Percentiles rank a stretch among this genome's conserved stretches.
phyloP scores from a whole-genome alignment of 2,888 invertebrate species.

The Cephus pulcher region DNA sequence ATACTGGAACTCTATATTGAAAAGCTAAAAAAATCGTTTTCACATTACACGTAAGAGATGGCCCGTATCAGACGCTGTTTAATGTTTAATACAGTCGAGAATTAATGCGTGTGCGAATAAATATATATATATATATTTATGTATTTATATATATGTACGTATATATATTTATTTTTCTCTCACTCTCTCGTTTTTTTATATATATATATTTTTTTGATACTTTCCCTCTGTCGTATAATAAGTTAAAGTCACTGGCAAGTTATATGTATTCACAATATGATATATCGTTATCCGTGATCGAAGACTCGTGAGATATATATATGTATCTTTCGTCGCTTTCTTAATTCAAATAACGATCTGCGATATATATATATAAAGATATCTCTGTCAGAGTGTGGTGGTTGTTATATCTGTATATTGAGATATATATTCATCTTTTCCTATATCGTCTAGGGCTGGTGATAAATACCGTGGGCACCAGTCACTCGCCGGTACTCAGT shows the following conservation, averaged over 20 bases:
- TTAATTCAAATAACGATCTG: slow-evolving; percentile 44
- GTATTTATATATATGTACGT: slow-evolving; percentile 7
- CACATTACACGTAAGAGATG: slow-evolving; percentile 42
- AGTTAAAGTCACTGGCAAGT: not conserved
- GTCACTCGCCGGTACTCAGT: slow-evolving; percentile 65
- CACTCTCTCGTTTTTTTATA: not conserved
- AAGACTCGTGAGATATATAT: slow-evolving; percentile 26
- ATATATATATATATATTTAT: not conserved
- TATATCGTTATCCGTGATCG: not conserved
- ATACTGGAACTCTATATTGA: slow-evolving; percentile 59
- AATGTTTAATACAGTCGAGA: slow-evolving; percentile 6
- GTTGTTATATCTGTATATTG: slow-evolving; percentile 45
- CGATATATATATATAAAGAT: slow-evolving; percentile 28
- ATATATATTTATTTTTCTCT: slow-evolving; percentile 10
- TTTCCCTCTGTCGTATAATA: not conserved
- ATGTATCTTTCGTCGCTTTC: slow-evolving; percentile 40
- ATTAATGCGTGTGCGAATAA: slow-evolving; percentile 14
- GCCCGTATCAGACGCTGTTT: slow-evolving; percentile 2
- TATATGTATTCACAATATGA: not conserved
- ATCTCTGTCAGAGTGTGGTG: slow-evolving; percentile 49
- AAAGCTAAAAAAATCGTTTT: slow-evolving; percentile 50
- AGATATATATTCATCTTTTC: slow-evolving; percentile 48
- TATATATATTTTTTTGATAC: not conserved
- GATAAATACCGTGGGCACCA: slow-evolving; percentile 68
- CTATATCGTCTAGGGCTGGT: slow-evolving; percentile 65